These are phyloP conservation scores for Ichneumoninae sp. DNA, from an alignment of 2,888 invertebrate species.

Conservation along the genomic window DNA sequence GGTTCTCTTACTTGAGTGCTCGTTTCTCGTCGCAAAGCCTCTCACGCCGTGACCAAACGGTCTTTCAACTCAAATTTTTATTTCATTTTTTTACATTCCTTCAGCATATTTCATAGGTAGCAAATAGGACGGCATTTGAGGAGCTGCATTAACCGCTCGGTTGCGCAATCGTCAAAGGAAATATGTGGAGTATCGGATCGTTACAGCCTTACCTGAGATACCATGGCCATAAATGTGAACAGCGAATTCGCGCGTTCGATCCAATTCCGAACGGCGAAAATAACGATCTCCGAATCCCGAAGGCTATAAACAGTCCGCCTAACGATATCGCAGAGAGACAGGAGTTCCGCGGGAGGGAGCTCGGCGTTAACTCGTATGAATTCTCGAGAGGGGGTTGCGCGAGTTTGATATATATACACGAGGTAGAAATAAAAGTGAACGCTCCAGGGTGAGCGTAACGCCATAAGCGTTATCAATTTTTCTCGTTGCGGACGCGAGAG, in stretches of 20 bases:
- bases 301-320: slow-evolving; percentile 4
- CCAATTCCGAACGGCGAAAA: slow-evolving; percentile 6
- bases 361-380: slow-evolving; percentile 12
- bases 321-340: no score
- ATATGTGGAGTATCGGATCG: background rate
- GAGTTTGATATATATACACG: slow-evolving; percentile 29
- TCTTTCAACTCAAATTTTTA: background rate
- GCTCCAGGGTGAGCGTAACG: slow-evolving; percentile 52
- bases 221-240: background rate
- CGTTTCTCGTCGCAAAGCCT: slow-evolving; percentile 7
- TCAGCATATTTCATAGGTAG: background rate
- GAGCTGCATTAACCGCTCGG: background rate
- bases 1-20: slow-evolving; percentile 3
- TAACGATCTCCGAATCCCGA: slow-evolving; percentile 1
- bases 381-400: slow-evolving; percentile 22
- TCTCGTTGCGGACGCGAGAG: slow-evolving; percentile 49
- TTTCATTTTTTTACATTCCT: background rate
- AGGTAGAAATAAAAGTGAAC: slow-evolving; percentile 32
- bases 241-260: slow-evolving; percentile 3
- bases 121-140: background rate
- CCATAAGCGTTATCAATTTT: slow-evolving; percentile 68
- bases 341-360: slow-evolving; percentile 10
- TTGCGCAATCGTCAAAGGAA: background rate
- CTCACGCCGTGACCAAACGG: background rate
- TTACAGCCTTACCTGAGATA: background rate